Evolutionary conservation across 1,140 invertebrate genomes (phyloP), one percentile per base, ranked within the genome.

Genomic region (Listronotus bonariensis): DNA sequence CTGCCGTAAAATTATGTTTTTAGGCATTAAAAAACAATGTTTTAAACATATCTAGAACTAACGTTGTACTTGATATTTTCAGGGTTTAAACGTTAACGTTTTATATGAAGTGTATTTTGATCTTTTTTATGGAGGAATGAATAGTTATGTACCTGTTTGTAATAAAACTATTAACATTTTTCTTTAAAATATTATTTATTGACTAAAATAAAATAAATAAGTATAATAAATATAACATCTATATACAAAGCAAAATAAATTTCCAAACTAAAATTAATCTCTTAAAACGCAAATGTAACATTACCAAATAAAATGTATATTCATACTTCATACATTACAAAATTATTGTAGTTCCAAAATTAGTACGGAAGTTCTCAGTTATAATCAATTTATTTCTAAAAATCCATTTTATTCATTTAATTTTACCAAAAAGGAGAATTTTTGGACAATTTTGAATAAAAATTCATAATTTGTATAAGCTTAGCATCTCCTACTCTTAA

Each of bases 201-300:
- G 43, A 10, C 9, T 17, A 46, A 46, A 46, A 17, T 46, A 46
- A 46, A 46, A 46, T 46, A 46, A 46, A 46, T 46, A 46, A 46
- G 43, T 8, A 26, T 14, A 46, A 46, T 46, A 46, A 46, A 46
- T 46, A 46, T 9, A 17, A 46, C 15, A 20, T 53, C 14, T 53
- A 53, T 53, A 6, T 53, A 53, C 38, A 53, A 48, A 17, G 45
- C 45, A 48, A 48, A 26, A 48, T 48, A 40, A 45, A 45, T 2
- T 17, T n/a, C 17, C 6, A 45, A 17, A 45, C 5, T 45, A 45
- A 45, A 45, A 45, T 48, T 20, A 48, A 18, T 20, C 11, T 26
- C 45, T 20, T 20, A 18, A 36, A 36, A 36, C 34, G 11, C 34
- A 26, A 26, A 26, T 26, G 20, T 26, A 26, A 26, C 20, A 48